Evolutionary conservation across 2,797 vertebrate genomes (phyloP).

Genomic region (Alectoris magna): DNA sequence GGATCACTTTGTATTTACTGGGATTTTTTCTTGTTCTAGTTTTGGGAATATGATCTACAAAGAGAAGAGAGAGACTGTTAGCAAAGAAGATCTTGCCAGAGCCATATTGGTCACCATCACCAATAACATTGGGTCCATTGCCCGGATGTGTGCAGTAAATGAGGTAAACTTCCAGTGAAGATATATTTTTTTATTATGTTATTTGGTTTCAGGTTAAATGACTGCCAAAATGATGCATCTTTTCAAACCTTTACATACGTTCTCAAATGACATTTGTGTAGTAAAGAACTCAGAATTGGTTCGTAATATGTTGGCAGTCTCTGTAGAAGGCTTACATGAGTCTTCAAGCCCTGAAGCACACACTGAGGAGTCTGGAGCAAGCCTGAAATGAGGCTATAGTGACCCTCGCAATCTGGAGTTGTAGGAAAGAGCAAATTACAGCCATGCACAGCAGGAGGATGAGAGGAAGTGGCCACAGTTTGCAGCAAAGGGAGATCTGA

Average conservation of each 20-base stretch:
- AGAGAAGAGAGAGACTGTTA: slow-evolving; percentile 88
- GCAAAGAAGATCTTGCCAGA: slow-evolving; percentile 90
- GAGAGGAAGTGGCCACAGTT: not conserved
- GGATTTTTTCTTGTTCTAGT: slow-evolving; percentile 64
- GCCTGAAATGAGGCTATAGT: not conserved
- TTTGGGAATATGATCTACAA: slow-evolving; percentile 94
- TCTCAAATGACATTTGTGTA: not conserved
- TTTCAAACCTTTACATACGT: not conserved
- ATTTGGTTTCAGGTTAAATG: not conserved
- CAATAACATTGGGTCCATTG: slow-evolving; percentile 91
- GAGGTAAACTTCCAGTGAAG: slow-evolving; percentile 79
- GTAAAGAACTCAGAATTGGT: not conserved
- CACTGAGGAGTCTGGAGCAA: not conserved
- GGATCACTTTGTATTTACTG: not conserved
- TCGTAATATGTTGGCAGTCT: not conserved
- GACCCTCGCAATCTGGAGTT: not conserved
- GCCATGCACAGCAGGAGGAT: not conserved
- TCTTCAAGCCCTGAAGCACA: not conserved
- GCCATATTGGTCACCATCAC: slow-evolving; percentile 91
- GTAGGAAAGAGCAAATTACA: not conserved
- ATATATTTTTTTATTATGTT: fast-evolving
- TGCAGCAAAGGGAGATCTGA: not conserved
- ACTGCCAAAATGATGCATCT: not conserved
- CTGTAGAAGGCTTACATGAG: not conserved
- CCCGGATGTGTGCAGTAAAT: slow-evolving; percentile 91